Evolutionary conservation across 2,797 vertebrate genomes (phyloP).

Genomic region (Coracias cyanogaster): DNA sequence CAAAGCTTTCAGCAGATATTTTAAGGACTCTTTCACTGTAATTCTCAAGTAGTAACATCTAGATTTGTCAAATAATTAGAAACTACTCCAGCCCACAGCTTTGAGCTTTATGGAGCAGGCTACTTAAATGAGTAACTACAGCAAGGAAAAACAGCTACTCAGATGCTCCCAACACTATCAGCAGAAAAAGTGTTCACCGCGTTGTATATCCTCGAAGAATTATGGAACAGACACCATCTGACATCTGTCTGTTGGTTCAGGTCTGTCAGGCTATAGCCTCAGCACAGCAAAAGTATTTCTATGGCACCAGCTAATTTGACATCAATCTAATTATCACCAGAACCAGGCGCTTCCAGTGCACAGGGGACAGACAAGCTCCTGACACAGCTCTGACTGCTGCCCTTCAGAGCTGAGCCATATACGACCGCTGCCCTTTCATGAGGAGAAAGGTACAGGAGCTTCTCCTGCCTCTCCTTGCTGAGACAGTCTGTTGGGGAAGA

Average conservation of each 20-base stretch:
- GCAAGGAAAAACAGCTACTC: neutral
- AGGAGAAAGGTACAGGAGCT: neutral
- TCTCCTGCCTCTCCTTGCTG: neutral
- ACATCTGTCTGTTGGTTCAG: neutral
- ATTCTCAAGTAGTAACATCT: neutral
- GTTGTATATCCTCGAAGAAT: neutral
- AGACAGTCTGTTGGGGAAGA: neutral
- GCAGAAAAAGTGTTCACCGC: neutral
- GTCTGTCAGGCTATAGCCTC: neutral
- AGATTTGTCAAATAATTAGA: neutral
- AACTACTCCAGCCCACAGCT: neutral
- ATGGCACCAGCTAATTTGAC: neutral
- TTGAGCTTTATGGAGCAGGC: neutral
- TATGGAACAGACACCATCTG: neutral
- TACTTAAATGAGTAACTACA: neutral
- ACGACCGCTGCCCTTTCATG: neutral
- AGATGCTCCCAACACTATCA: neutral
- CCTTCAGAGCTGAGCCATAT: neutral
- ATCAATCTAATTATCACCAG: neutral
- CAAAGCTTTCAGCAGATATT: neutral
- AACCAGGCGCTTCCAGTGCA: neutral
- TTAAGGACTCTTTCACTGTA: neutral
- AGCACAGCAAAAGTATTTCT: neutral
- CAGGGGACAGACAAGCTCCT: neutral
- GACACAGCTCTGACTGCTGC: neutral